phyloP scores from a whole-genome alignment of 2,113 vertebrate genomes.

The Pseudopipra pipra region DNA sequence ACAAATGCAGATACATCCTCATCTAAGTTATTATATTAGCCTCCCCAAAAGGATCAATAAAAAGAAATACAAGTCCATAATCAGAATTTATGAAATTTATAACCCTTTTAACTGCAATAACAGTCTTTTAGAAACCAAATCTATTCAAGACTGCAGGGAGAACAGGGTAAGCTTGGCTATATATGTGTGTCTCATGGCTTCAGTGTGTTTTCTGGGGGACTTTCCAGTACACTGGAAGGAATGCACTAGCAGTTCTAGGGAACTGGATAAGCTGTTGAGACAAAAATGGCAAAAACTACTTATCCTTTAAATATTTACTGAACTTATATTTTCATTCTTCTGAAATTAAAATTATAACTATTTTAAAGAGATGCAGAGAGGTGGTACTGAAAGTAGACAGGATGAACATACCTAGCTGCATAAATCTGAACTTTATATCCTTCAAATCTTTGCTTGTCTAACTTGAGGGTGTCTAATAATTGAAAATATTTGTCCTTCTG shows the following conservation, averaged over 20 bases:
- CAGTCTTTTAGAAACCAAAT: conserved; percentile 21
- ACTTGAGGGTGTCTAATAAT: background rate
- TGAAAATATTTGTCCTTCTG: background rate
- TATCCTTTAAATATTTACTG: background rate
- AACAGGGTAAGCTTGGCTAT: background rate
- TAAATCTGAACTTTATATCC: background rate
- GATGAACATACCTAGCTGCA: background rate
- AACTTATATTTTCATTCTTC: background rate
- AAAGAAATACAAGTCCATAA: conserved; percentile 41
- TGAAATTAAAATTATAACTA: background rate
- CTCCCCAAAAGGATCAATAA: conserved; percentile 41
- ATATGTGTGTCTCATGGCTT: background rate
- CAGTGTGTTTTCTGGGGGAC: background rate
- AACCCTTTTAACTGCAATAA: conserved; percentile 35
- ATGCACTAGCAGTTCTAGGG: background rate
- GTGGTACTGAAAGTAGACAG: background rate
- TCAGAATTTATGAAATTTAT: conserved; percentile 47
- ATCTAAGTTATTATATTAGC: conserved; percentile 50
- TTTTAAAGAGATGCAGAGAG: background rate
- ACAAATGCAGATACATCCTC: conserved; percentile 3
- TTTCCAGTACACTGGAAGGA: background rate
- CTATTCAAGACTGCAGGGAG: background rate
- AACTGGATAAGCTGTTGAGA: background rate
- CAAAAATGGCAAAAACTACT: background rate
- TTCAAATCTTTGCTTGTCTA: background rate